These are phyloP conservation scores for Neolamprologus multifasciatus DNA, from an alignment of 2,797 vertebrate species.

Conservation along the genomic window DNA sequence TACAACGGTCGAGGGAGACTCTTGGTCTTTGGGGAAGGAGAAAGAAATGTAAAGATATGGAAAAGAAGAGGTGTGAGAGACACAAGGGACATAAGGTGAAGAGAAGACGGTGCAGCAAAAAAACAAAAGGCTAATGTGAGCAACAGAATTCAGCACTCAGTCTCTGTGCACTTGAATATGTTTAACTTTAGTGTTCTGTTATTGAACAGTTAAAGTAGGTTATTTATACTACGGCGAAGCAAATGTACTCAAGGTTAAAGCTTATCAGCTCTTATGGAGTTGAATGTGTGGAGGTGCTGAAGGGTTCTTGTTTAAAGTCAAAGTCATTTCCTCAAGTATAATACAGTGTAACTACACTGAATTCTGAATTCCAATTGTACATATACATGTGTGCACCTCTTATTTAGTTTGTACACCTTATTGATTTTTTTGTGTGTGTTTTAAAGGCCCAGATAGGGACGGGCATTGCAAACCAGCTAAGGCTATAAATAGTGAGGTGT, in stretches of 20 bases:
- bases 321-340: not conserved
- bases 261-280: not conserved
- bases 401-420: not conserved
- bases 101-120: not conserved
- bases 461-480: not conserved
- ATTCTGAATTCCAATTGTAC: not conserved
- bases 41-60: not conserved
- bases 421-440: not conserved
- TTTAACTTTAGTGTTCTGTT: not conserved
- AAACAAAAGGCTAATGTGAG: not conserved
- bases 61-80: not conserved
- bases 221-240: not conserved
- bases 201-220: not conserved
- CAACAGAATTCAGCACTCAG: not conserved
- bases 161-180: not conserved
- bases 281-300: not conserved
- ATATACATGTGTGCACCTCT: not conserved
- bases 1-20: conserved; percentile 6
- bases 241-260: not conserved
- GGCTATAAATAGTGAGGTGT: not conserved
- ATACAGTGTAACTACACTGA: not conserved
- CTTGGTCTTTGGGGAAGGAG: not conserved
- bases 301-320: not conserved
- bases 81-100: not conserved
- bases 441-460: not conserved